Evolutionary conservation across 2,113 vertebrate genomes (phyloP).

Genomic region (Sturnus vulgaris): DNA sequence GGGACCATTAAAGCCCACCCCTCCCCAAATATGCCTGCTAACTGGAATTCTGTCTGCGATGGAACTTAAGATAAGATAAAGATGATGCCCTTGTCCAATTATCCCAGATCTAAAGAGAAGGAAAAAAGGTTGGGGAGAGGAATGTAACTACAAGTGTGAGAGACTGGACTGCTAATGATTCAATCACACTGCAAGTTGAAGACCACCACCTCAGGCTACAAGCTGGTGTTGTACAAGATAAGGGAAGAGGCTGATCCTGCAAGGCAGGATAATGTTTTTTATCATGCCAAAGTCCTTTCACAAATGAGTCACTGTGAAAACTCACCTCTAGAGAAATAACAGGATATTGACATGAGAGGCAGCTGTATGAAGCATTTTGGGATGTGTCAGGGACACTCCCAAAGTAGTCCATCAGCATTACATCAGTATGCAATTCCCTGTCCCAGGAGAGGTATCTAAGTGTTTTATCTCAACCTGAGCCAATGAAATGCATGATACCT

Average conservation of each 20-base stretch:
- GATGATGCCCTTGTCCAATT: neutral
- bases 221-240: neutral
- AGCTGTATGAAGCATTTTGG: neutral
- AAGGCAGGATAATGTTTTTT: neutral
- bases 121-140: neutral
- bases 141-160: neutral
- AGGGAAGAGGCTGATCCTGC: neutral
- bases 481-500: neutral
- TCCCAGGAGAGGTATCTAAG: neutral
- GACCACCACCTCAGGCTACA: fast-evolving
- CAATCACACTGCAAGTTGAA: neutral
- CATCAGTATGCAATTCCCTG: neutral
- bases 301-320: neutral
- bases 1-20: neutral
- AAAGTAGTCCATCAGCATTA: neutral
- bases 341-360: neutral
- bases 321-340: neutral
- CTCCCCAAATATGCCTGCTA: neutral
- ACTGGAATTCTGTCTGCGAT: neutral
- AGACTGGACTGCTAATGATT: neutral
- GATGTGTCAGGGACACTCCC: neutral
- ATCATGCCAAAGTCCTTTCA: neutral
- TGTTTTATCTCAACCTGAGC: neutral
- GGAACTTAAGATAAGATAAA: neutral
- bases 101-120: neutral